Evolutionary conservation across 2,888 invertebrate genomes (phyloP).

Genomic region (Cheilosia grossa): DNA sequence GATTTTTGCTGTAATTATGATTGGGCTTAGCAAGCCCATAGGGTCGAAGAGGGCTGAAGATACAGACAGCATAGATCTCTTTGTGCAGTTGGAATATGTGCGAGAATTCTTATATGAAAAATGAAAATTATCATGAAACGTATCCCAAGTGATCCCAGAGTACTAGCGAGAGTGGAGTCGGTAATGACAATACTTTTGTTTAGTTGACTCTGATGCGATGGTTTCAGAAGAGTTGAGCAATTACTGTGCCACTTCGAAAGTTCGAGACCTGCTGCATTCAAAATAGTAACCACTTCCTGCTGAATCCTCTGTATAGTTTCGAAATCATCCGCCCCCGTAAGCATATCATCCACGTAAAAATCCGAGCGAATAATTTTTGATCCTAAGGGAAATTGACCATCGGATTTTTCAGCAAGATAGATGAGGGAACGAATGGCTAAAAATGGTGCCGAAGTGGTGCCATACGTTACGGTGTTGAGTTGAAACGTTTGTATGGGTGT

Average conservation of each 20-base stretch:
- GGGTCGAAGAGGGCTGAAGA: conserved; percentile 55
- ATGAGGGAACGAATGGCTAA: conserved; percentile 53
- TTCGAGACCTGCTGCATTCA: conserved; percentile 27
- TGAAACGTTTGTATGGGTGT: conserved; percentile 51
- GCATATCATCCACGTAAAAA: conserved; percentile 70
- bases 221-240: background rate
- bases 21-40: conserved; percentile 51
- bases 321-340: conserved; percentile 49
- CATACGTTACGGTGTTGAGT: conserved; percentile 68
- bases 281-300: conserved; percentile 26
- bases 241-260: conserved; percentile 32
- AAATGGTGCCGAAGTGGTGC: conserved; percentile 60
- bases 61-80: conserved; percentile 18
- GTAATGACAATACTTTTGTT: background rate
- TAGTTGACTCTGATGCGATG: background rate
- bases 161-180: conserved; percentile 9
- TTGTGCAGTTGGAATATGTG: background rate
- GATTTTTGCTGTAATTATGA: conserved; percentile 60
- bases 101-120: conserved; percentile 24
- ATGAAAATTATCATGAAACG: conserved; percentile 34
- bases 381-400: conserved; percentile 39
- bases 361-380: conserved; percentile 29
- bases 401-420: conserved; percentile 56
- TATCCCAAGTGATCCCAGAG: conserved; percentile 43
- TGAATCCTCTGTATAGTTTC: conserved; percentile 15